Evolutionary conservation across 2,113 vertebrate genomes (phyloP).

Genomic region (Vulpes vulpes): DNA sequence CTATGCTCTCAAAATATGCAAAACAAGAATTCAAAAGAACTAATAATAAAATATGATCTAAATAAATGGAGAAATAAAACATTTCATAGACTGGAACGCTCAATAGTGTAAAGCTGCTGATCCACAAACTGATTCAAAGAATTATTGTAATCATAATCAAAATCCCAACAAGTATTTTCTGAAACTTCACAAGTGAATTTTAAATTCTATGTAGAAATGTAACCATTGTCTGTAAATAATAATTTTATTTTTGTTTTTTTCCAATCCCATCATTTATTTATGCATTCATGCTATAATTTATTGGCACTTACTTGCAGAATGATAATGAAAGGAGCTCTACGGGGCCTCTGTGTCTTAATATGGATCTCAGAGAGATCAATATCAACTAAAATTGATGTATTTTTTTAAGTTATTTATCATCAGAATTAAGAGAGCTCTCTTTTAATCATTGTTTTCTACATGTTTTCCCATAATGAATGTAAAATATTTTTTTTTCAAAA

Average conservation of each 20-base stretch:
- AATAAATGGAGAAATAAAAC: not conserved
- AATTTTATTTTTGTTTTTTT: not conserved
- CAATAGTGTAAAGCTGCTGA: not conserved
- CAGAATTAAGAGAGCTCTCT: not conserved
- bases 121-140: not conserved
- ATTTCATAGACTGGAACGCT: not conserved
- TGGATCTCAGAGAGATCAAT: not conserved
- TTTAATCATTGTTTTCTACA: not conserved
- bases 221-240: not conserved
- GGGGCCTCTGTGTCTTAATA: not conserved
- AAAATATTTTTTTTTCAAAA: not conserved
- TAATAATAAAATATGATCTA: not conserved
- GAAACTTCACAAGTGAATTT: not conserved
- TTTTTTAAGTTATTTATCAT: not conserved
- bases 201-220: not conserved
- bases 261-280: not conserved
- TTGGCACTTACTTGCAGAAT: not conserved
- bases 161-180: not conserved
- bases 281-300: not conserved
- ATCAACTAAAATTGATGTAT: not conserved
- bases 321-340: not conserved
- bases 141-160: not conserved
- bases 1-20: slow-evolving; percentile 32
- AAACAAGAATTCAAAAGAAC: not conserved
- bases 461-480: not conserved